These are phyloP conservation scores for Taenioides sp. DNA, from an alignment of 2,797 vertebrate genomes.

Conservation along the genomic window DNA sequence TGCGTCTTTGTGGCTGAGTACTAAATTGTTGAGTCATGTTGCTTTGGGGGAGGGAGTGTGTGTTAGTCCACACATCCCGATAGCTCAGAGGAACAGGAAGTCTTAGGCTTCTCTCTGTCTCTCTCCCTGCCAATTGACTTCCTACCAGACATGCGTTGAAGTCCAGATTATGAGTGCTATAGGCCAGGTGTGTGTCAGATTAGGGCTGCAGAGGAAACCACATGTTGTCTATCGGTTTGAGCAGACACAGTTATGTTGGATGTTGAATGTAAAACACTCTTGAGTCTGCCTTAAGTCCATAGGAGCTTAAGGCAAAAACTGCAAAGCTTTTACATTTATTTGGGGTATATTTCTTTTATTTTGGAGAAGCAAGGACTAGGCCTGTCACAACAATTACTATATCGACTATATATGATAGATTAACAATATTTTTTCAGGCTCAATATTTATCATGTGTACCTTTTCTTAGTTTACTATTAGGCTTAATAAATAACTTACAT, in stretches of 20 bases:
- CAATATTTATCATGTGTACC: too few species aligned
- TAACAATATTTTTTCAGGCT: too few species aligned
- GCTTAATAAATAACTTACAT: too few species aligned
- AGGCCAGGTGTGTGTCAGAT: constrained; percentile 51
- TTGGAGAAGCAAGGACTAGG: neutral
- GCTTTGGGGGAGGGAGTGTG: constrained; percentile 14
- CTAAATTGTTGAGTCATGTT: constrained; percentile 61
- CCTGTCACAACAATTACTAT: too few species aligned
- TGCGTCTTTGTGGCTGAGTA: constrained; percentile 49
- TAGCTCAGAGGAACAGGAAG: constrained; percentile 67
- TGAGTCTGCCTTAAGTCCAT: neutral
- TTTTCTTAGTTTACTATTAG: too few species aligned
- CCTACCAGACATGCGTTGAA: constrained; percentile 51
- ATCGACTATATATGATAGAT: too few species aligned
- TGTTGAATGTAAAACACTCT: constrained; percentile 11
- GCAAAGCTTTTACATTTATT: neutral
- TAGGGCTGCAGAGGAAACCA: constrained; percentile 59
- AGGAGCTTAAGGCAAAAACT: too few species aligned
- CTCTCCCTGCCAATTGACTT: constrained; percentile 46
- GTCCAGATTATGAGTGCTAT: constrained; percentile 37
- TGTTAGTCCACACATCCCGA: constrained; percentile 53
- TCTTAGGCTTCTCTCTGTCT: constrained; percentile 32
- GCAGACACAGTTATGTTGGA: constrained; percentile 45
- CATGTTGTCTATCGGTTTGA: constrained; percentile 61
- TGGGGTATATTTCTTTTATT: neutral